These are phyloP conservation scores for Drosophila simulans DNA, from an alignment of 1,140 invertebrate genomes.

Conservation along the genomic window DNA sequence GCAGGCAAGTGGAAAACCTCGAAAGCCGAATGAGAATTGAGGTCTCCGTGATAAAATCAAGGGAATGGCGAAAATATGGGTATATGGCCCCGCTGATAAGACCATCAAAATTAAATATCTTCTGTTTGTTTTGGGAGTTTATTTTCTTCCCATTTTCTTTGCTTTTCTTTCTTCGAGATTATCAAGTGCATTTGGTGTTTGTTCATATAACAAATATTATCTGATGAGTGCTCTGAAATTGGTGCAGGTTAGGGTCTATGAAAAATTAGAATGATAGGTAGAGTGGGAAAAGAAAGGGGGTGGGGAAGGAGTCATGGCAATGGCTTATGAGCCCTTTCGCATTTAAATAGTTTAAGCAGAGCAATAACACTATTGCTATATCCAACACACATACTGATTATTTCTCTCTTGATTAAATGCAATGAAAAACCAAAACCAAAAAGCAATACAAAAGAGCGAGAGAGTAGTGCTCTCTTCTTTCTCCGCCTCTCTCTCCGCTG, in stretches of 20 bases:
- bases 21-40: slow-evolving; percentile 38
- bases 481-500: slow-evolving; percentile 17
- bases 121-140: slow-evolving; percentile 41
- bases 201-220: slow-evolving; percentile 19
- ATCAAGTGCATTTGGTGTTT: slow-evolving; percentile 55
- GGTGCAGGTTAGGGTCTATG: slow-evolving; percentile 69
- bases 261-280: background rate
- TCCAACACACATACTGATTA: no score
- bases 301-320: background rate
- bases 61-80: slow-evolving; percentile 10
- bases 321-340: no score
- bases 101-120: slow-evolving; percentile 1
- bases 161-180: slow-evolving; percentile 30
- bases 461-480: slow-evolving; percentile 9
- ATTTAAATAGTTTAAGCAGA: no score
- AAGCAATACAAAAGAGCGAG: slow-evolving; percentile 29
- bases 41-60: slow-evolving; percentile 17
- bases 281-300: background rate
- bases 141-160: slow-evolving; percentile 4
- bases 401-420: background rate
- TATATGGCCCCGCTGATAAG: slow-evolving; percentile 8
- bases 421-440: slow-evolving; percentile 13
- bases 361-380: no score
- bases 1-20: slow-evolving; percentile 61
- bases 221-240: slow-evolving; percentile 42